phyloP scores from a whole-genome alignment of 2,113 vertebrate species.

The Marcusenius ussheri region DNA sequence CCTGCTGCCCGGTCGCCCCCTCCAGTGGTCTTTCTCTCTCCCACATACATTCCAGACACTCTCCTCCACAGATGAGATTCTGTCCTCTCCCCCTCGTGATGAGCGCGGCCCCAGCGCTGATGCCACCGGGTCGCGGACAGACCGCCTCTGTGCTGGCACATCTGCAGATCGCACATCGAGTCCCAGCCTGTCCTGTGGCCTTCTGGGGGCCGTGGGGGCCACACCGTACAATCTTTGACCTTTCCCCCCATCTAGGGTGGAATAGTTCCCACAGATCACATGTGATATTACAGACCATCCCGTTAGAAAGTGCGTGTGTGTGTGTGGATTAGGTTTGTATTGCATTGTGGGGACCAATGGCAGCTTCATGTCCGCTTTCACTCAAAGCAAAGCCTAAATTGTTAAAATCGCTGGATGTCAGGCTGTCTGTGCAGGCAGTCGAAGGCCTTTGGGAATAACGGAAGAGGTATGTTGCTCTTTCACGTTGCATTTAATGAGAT shows the following conservation, averaged over 20 bases:
- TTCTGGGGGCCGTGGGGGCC: conserved; percentile 19
- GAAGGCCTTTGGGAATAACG: conserved; percentile 32
- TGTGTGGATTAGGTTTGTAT: background rate
- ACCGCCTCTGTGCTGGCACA: background rate
- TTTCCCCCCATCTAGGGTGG: conserved; percentile 25
- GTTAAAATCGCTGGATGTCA: conserved; percentile 19
- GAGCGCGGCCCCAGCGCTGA: background rate
- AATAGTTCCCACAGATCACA: conserved; percentile 61
- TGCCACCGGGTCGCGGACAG: background rate
- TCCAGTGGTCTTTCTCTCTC: conserved; percentile 22
- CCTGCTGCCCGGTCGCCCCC: conserved; percentile 34
- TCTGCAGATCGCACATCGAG: background rate
- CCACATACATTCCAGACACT: conserved; percentile 46
- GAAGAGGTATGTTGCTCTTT: conserved; percentile 33
- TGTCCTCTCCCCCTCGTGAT: conserved; percentile 42
- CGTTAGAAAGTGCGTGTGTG: background rate
- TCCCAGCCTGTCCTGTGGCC: background rate
- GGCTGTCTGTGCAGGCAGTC: conserved; percentile 1
- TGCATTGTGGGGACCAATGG: background rate
- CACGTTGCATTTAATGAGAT: conserved; percentile 3
- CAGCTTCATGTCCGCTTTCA: background rate
- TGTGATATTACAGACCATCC: conserved; percentile 3
- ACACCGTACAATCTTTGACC: conserved; percentile 17
- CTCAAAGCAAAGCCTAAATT: conserved; percentile 12
- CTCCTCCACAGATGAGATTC: conserved; percentile 52